Evolutionary conservation across 2,888 invertebrate genomes (phyloP).

Genomic region (Augiades crinisus): DNA sequence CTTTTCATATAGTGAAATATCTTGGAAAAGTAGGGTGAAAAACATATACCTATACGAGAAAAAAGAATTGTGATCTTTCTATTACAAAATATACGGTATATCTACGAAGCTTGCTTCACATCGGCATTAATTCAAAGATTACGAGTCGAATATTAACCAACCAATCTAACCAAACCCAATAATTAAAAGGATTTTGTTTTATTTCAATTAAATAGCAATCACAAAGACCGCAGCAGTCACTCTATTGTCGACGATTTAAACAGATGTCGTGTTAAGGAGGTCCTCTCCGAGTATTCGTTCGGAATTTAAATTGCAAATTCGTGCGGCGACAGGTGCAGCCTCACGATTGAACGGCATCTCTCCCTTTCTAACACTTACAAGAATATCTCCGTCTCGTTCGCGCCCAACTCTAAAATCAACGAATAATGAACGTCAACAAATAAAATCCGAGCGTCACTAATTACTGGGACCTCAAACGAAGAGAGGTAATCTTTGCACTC

Average conservation of each 20-base stretch:
- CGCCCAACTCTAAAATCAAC: conserved; percentile 64
- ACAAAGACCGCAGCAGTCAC: conserved; percentile 73
- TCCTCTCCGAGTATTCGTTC: conserved; percentile 76
- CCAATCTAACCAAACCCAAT: conserved; percentile 17
- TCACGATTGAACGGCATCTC: conserved; percentile 54
- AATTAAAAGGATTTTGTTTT: conserved; percentile 67
- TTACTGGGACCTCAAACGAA: conserved; percentile 73
- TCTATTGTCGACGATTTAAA: conserved; percentile 78
- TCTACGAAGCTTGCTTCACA: too few species aligned
- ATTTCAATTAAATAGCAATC: conserved; percentile 76
- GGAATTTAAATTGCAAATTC: conserved; percentile 82
- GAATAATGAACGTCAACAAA: conserved; percentile 81
- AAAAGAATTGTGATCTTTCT: too few species aligned
- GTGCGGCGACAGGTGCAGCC: conserved; percentile 76
- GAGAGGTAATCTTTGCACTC: conserved; percentile 79
- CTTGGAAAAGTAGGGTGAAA: too few species aligned
- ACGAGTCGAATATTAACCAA: too few species aligned
- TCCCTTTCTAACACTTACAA: conserved; percentile 56
- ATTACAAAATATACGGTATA: too few species aligned
- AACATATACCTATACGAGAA: too few species aligned
- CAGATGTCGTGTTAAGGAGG: conserved; percentile 82
- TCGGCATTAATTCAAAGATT: conserved; percentile 17
- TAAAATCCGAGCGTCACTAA: conserved; percentile 81
- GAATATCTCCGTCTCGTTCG: conserved; percentile 49
- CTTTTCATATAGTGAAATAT: too few species aligned